A percentile compares a stretch with the other conserved stretches of the same genome.
Evolutionary conservation across 2,888 invertebrate species (phyloP).

Genomic region (Platerodrilus igneus): DNA sequence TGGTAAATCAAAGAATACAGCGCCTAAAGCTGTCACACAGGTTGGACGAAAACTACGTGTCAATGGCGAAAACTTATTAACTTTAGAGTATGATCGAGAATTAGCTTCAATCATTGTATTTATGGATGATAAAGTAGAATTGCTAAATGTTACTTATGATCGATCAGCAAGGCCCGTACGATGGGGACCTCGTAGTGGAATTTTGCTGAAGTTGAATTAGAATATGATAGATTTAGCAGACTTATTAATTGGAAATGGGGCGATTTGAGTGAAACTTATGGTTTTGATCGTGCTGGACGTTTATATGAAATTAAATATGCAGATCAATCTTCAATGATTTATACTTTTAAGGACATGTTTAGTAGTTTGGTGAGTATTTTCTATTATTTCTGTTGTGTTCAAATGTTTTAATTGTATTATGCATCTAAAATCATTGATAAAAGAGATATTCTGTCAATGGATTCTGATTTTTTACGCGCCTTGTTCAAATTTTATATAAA

Average conservation of each 20-base stretch:
- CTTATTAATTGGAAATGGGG: conserved; percentile 91
- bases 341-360: conserved; percentile 88
- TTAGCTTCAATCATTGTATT: conserved; percentile 81
- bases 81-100: conserved; percentile 86
- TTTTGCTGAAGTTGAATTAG: conserved; percentile 84
- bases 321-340: conserved; percentile 85
- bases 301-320: conserved; percentile 86
- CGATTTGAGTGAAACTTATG: conserved; percentile 82
- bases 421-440: too few relatives aligned
- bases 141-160: conserved; percentile 83
- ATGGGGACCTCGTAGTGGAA: conserved; percentile 80
- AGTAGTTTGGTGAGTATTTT: conserved; percentile 61
- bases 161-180: conserved; percentile 77
- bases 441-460: too few relatives aligned
- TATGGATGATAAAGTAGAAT: conserved; percentile 80
- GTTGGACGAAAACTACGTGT: conserved; percentile 81
- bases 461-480: not conserved
- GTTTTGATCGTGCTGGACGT: conserved; percentile 85
- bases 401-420: too few relatives aligned
- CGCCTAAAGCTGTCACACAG: conserved; percentile 69
- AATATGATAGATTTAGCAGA: conserved; percentile 87
- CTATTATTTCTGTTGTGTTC: too few relatives aligned
- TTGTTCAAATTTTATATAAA: too few relatives aligned
- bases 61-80: conserved; percentile 86
- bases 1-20: conserved; percentile 53